Base-by-base conservation (phyloP, 2,888 invertebrate genomes). In the Syritta pipiens region DNA sequence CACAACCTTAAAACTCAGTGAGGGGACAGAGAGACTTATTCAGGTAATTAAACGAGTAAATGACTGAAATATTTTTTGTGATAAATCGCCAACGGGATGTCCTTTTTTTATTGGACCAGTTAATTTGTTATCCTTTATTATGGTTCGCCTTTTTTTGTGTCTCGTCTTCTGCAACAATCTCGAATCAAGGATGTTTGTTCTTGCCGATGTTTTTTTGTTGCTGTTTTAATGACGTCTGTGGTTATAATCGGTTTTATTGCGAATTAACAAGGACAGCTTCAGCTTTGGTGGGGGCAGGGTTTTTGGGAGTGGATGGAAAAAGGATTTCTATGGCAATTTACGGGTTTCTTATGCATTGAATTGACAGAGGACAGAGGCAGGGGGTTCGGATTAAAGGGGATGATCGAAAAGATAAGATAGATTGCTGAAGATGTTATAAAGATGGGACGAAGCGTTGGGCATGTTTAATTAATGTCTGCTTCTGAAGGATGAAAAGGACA, bases 241-340 rank as follows among this genome's bases (percentile, higher is more conserved):
- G 77, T 72, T 67, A 67, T 79, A 79, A 79, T 79, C 77, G 77
- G 77, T 79, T 79, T 79, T 79, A 79, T 67, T 72, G 77, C 67
- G 59, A 69, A 72, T 72, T 79, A 72, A 67, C 74, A 79, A 79
- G 65, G 59, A 53, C 49, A 51, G 32, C 26, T 7, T 3, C 3
- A 3, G 17, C n/a, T n/a, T n/a, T n/a, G 22, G 9, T 5, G 19
- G 1, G 28, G 28, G 19, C n/a, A 3, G 20, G 48, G 9, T 4
- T 10, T 6, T 4, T 4, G 14, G 32, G 6, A 6, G 3, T 0
- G 28, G 22, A 17, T 14, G 6, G 24, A 51, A 51, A 69, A 76
- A 63, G 76, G 69, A 71, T 77, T 65, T 57, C 71, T 63, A 71
- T 76, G 22, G 44, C 69, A 76, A 71, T 76, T 77, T 77, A 32